Base-by-base conservation (phyloP, 1,140 invertebrate genomes). In the Drosophila sproati region DNA sequence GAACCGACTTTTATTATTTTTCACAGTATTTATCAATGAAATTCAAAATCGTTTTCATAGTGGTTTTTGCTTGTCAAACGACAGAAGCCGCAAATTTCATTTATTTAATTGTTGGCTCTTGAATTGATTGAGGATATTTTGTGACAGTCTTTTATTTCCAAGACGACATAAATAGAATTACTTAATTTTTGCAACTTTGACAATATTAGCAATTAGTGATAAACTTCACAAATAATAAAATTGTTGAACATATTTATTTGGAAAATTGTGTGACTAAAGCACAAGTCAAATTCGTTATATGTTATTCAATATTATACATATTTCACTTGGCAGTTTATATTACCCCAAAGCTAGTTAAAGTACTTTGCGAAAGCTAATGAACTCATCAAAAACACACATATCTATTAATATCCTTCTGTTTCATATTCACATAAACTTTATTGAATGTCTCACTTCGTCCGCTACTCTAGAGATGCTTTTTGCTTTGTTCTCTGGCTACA, bases 21-120 rank as follows among this genome's bases (percentile, higher is more conserved):
- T 32, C 20, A 39, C 10, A 51, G 35, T n/a, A 74, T 20, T 69
- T n/a, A 10, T 50, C 56, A 74, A 70, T 74, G 34, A 48, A 47
- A 35, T 12, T 35, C 8, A 5, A 34, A n/a, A 4, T 43, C 8
- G 39, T 32, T 52, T 3, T 2, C 28, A 20, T 41, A 20, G 10
- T 41, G 12, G 20, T 4, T 45, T 48, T 29, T 60, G n/a, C 4
- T 37, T 52, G 39, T 43, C 28, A 67, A 50, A 43, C 64, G 54
- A 64, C 68, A 56, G 43, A 12, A 2, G 51, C 70, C 59, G 37
- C 59, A 28, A 51, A 32, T 6, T 4, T 37, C 50, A 55, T 43
- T 45, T 52, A 10, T 8, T 8, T 28, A 56, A 62, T 62, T 62
- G 52, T 43, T 56, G 3, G 4, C 10, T 34, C 7, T 63, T 35